These are phyloP conservation scores for Pterocles orientalis DNA, from an alignment of 2,113 vertebrate genomes.

Conservation along the genomic window DNA sequence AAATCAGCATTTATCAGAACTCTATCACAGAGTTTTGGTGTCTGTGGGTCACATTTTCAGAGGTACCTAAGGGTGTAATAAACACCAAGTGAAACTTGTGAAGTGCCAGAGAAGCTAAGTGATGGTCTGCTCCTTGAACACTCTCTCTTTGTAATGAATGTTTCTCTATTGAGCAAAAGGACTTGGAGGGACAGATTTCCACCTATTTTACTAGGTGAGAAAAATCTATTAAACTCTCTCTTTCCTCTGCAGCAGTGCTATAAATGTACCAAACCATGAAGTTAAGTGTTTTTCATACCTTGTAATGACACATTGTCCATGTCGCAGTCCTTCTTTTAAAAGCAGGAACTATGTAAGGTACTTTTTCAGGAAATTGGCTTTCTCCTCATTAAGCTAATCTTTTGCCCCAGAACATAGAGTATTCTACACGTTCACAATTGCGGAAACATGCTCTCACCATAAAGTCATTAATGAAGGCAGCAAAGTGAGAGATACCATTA, in stretches of 20 bases:
- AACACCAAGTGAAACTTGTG: not conserved
- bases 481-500: slow-evolving; percentile 34
- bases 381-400: slow-evolving; percentile 38
- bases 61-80: not conserved
- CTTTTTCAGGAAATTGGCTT: slow-evolving; percentile 39
- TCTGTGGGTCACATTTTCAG: not conserved
- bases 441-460: slow-evolving; percentile 22
- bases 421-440: not conserved
- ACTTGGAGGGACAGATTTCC: not conserved
- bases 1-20: not conserved
- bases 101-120: not conserved
- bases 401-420: not conserved
- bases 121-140: not conserved
- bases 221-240: slow-evolving; percentile 22
- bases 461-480: not conserved
- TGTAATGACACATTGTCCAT: slow-evolving; percentile 15
- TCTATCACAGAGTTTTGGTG: not conserved
- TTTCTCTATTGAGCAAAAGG: not conserved
- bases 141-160: not conserved
- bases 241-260: not conserved
- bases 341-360: slow-evolving; percentile 7
- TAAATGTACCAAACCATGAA: slow-evolving; percentile 2
- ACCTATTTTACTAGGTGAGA: not conserved
- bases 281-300: not conserved
- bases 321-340: slow-evolving; percentile 23